Base-by-base conservation (phyloP, 2,797 vertebrate genomes). In the Neopelma chrysocephalum region DNA sequence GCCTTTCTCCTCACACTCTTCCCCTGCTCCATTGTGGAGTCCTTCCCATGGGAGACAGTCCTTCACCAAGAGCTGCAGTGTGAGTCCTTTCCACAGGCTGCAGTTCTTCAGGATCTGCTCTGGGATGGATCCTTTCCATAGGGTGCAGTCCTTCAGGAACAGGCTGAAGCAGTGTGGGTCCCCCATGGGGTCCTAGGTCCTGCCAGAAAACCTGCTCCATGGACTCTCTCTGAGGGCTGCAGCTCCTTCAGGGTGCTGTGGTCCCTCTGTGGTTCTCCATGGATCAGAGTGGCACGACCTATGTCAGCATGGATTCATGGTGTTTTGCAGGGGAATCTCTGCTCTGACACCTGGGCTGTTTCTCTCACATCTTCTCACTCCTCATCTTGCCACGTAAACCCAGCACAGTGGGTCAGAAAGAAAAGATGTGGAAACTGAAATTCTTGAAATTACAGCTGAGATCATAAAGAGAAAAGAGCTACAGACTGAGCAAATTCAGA, bases 401-500 rank as follows among this genome's bases (percentile, higher is more conserved):
- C 5, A 11, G 2, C 56, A 47, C 27, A 61, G 42, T 32, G 32
- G 12, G 11, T 75, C 27, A 36, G 54, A 71, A 71, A 70, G 19
- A 68, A 81, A 70, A 54, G 22, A 22, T 25, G n/a, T 47, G 4
- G 66, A 82, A 92, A 86, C 23, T 38, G 64, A 85, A 91, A 90
- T 82, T 91, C 45, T 82, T 72, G 51, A 87, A 69, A 87, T 91
- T 45, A n/a, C 31, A 47, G 31, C 48, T 90, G 78, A 58, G 16
- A 18, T 87, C 34, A n/a, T 51, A 79, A 81, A 76, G 57, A 62
- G 14, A 54, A 43, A 82, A 53, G 60, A 73, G 36, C 20, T 76
- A 14, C 47, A 54, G 36, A 26, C n/a, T 36, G 25, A 7, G 16
- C 31, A 81, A 19, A 36, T 66, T 58, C 43, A 62, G 43, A 70